phyloP scores from a whole-genome alignment of 2,888 invertebrate genomes.

The Papilio protenor region DNA sequence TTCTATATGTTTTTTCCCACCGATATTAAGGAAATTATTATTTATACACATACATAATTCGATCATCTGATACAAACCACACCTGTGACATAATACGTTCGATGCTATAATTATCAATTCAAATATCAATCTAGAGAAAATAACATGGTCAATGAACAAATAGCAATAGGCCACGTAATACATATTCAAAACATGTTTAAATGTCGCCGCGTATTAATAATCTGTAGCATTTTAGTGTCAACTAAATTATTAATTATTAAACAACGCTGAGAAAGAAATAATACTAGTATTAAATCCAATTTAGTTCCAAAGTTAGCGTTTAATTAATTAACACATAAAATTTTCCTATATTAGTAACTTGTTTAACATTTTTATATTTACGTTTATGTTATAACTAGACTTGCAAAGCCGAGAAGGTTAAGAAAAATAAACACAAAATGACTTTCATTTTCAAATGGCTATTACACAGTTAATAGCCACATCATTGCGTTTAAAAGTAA shows the following conservation, averaged over 20 bases:
- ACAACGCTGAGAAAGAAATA: not conserved
- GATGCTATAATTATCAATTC: not conserved
- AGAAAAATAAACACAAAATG: too few species aligned
- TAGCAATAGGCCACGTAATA: not conserved
- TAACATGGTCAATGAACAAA: slow-evolving; percentile 1
- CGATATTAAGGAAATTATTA: not conserved
- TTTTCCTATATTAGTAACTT: too few species aligned
- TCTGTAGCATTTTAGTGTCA: slow-evolving; percentile 1
- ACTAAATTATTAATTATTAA: not conserved
- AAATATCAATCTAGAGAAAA: not conserved
- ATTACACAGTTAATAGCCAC: not conserved
- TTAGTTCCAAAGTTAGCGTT: too few species aligned
- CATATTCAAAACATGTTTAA: slow-evolving; percentile 10
- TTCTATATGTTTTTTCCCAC: not conserved
- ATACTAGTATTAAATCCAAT: too few species aligned
- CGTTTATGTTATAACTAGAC: too few species aligned
- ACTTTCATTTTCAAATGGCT: not conserved
- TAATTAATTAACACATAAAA: too few species aligned
- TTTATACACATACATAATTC: not conserved
- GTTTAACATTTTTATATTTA: too few species aligned
- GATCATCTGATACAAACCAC: not conserved
- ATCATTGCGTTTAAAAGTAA: slow-evolving; percentile 6
- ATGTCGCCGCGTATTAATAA: slow-evolving; percentile 4
- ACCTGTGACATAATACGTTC: not conserved
- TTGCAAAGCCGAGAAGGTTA: too few species aligned